Evolutionary conservation across 2,797 vertebrate species (phyloP).

Genomic region (Pipistrellus nathusii): DNA sequence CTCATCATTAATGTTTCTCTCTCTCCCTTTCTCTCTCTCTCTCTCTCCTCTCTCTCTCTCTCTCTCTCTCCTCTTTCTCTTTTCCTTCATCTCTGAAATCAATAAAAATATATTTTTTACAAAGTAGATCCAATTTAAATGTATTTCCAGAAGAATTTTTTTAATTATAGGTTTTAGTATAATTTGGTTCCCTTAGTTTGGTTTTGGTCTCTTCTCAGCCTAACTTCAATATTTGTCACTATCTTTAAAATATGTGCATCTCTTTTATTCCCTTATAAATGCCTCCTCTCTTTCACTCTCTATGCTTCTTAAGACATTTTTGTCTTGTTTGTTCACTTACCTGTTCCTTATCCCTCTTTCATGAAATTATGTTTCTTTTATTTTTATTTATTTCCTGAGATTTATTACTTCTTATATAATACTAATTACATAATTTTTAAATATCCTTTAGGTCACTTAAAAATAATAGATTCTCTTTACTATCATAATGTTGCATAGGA

Average conservation of each 20-base stretch:
- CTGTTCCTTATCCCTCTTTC: not conserved
- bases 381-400: not conserved
- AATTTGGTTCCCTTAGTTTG: not conserved
- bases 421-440: not conserved
- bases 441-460: not conserved
- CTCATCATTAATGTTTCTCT: no score
- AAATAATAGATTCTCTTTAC: not conserved
- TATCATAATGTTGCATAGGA: not conserved
- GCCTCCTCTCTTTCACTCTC: not conserved
- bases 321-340: not conserved
- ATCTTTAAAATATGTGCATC: not conserved
- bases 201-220: not conserved
- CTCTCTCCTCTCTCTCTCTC: no score
- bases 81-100: no score
- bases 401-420: not conserved
- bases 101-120: not conserved
- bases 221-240: not conserved
- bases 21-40: no score
- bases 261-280: not conserved
- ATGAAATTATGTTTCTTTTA: not conserved
- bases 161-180: not conserved
- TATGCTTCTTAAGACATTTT: not conserved
- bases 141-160: not conserved
- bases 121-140: not conserved
- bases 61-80: no score